A percentile compares a stretch with the other conserved stretches of the same genome.
Evolutionary conservation across 2,888 invertebrate species (phyloP).

Genomic region (Sepiola atlantica): DNA sequence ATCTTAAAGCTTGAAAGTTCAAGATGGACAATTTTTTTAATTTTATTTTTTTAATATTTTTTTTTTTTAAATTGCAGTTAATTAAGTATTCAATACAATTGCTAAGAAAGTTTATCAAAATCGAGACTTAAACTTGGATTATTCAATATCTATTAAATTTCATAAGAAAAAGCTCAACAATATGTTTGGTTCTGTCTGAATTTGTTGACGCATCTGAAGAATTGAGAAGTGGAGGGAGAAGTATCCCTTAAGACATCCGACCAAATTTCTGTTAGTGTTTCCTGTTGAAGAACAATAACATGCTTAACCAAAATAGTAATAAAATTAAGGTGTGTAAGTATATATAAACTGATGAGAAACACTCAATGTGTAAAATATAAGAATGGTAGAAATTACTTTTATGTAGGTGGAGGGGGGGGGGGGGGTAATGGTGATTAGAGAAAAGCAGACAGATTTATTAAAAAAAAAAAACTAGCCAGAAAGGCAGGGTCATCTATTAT

Average conservation of each 20-base stretch:
- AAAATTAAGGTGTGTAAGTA: too few relatives aligned
- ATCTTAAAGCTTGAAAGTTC: too few relatives aligned
- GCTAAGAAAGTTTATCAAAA: background rate
- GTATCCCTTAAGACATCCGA: background rate
- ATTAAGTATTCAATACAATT: background rate
- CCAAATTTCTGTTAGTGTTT: background rate
- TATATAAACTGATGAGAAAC: too few relatives aligned
- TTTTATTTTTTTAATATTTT: too few relatives aligned
- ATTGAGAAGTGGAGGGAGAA: background rate
- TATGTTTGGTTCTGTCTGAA: background rate
- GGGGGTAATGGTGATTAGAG: background rate
- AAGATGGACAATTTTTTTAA: too few relatives aligned
- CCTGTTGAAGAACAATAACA: too few relatives aligned
- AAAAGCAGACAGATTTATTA: background rate
- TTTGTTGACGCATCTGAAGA: background rate
- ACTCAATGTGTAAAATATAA: background rate
- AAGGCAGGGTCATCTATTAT: background rate
- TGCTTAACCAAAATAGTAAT: too few relatives aligned
- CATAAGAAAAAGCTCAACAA: background rate
- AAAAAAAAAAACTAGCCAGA: constrained; percentile 12
- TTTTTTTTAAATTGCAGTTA: background rate
- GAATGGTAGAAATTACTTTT: background rate
- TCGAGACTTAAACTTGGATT: background rate
- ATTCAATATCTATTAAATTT: background rate
- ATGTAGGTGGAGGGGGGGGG: background rate